phyloP scores from a whole-genome alignment of 2,888 invertebrate species.

The Pandemis corylana region DNA sequence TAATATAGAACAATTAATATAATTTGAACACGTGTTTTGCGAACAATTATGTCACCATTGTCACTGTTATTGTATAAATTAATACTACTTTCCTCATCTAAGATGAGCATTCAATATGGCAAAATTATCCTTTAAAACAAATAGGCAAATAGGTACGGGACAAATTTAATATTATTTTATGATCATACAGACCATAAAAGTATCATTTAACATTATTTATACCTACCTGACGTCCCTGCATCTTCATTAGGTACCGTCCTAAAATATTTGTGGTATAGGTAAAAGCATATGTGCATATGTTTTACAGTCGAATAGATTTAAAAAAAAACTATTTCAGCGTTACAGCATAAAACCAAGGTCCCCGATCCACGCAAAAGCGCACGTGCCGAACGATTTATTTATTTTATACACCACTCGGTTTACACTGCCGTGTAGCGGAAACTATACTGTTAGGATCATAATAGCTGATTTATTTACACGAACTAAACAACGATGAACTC shows the following conservation, averaged over 20 bases:
- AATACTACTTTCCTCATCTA: background rate
- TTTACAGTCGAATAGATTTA: conserved; percentile 7
- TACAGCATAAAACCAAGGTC: conserved; percentile 60
- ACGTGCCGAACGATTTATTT: conserved; percentile 71
- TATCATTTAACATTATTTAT: background rate
- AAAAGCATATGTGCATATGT: background rate
- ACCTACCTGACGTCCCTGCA: background rate
- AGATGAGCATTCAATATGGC: no score
- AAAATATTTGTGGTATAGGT: background rate
- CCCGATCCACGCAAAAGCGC: conserved; percentile 55
- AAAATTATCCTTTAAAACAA: background rate
- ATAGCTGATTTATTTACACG: conserved; percentile 36
- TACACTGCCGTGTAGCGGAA: conserved; percentile 63
- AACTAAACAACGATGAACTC: conserved; percentile 11
- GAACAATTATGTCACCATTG: background rate
- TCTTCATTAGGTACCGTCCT: background rate
- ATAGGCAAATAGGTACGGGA: no score
- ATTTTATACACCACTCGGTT: conserved; percentile 70
- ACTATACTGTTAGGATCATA: conserved; percentile 48
- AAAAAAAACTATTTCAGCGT: conserved; percentile 31
- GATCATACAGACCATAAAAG: background rate
- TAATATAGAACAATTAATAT: background rate
- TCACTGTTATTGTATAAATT: background rate
- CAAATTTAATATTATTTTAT: no score
- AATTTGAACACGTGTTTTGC: background rate